These are phyloP conservation scores for Dorcus hopei DNA, from an alignment of 2,888 invertebrate species.

Conservation along the genomic window DNA sequence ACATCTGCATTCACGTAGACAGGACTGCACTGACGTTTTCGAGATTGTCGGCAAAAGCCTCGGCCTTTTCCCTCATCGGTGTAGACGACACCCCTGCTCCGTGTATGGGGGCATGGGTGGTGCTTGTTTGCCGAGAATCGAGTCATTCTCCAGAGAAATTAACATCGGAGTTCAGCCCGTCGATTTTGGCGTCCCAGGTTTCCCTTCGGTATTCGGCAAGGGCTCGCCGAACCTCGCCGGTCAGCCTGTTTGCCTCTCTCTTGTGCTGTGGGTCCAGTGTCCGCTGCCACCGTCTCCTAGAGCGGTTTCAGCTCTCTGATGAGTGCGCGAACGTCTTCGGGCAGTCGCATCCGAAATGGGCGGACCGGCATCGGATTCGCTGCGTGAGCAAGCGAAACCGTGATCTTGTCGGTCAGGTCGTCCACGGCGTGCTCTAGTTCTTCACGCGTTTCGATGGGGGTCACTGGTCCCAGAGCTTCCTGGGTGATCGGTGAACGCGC, in stretches of 20 bases:
- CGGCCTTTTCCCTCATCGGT: conserved; percentile 9
- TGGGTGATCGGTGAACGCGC: neutral
- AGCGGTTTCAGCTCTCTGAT: neutral
- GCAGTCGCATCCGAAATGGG: neutral
- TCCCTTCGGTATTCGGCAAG: neutral
- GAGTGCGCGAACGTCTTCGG: neutral
- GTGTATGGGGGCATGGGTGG: conserved; percentile 14
- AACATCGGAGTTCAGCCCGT: neutral
- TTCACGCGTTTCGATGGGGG: neutral
- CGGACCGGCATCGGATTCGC: neutral
- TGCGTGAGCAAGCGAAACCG: too few relatives aligned
- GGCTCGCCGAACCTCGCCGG: neutral
- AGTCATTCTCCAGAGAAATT: neutral
- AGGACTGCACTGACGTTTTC: conserved; percentile 14
- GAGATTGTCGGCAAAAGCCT: conserved; percentile 7
- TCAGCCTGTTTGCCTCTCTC: neutral
- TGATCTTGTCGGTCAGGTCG: neutral
- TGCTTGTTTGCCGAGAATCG: neutral
- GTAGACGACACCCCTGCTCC: conserved; percentile 8
- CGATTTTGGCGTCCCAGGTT: neutral
- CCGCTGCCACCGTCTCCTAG: neutral
- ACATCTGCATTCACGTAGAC: conserved; percentile 10
- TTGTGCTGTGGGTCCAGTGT: neutral
- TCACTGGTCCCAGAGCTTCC: neutral
- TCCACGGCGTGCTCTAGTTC: neutral